Conservation (phyloP, 1,140 invertebrate genomes). For the Trachelipus rathkii region DNA sequence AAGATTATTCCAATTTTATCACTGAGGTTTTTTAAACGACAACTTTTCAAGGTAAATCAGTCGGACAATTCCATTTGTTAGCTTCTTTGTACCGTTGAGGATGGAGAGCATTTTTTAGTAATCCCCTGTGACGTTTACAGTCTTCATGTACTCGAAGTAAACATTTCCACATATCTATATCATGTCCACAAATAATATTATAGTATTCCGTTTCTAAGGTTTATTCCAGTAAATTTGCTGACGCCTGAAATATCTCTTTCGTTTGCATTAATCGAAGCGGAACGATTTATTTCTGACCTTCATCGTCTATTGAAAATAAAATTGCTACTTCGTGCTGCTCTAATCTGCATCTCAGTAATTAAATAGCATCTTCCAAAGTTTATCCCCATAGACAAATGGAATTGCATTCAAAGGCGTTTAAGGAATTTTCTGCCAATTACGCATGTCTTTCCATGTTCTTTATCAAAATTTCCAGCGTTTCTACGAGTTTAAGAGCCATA, state of each 20-base stretch:
- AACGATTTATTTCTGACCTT: not conserved
- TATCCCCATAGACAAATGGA: not conserved
- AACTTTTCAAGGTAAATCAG: not conserved
- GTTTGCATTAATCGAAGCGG: not conserved
- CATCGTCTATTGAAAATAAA: not conserved
- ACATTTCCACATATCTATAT: not conserved
- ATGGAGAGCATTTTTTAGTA: not conserved
- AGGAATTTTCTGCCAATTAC: not conserved
- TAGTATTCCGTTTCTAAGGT: not conserved
- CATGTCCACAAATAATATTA: not conserved
- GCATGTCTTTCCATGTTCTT: not conserved
- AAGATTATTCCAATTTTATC: no score
- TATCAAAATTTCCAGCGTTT: not conserved
- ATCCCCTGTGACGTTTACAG: not conserved
- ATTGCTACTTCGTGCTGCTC: not conserved
- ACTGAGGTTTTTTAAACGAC: no score
- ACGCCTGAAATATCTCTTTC: not conserved
- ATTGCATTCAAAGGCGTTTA: not conserved
- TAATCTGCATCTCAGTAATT: not conserved
- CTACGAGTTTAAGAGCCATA: not conserved
- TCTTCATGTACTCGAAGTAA: not conserved
- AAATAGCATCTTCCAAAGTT: not conserved
- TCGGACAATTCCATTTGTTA: not conserved
- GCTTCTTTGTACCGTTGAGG: not conserved
- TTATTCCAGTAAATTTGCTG: not conserved